phyloP scores from a whole-genome alignment of 2,113 vertebrate species.

The Pelusios castaneus region DNA sequence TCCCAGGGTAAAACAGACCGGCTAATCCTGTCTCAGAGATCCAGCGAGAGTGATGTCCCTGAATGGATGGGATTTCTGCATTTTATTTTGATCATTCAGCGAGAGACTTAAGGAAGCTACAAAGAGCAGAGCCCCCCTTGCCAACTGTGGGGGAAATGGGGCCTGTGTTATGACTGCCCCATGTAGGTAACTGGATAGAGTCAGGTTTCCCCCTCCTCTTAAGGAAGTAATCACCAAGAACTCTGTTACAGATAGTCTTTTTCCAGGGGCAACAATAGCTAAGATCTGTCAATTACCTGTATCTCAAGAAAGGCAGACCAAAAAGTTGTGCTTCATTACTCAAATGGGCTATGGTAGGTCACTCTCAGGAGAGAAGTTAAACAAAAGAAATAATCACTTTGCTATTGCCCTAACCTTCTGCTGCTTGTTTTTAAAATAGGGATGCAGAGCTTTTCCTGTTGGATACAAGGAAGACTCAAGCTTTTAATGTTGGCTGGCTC shows the following conservation, averaged over 20 bases:
- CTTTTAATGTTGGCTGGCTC: conserved; percentile 95
- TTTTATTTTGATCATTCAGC: no score
- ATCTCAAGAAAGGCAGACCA: background rate
- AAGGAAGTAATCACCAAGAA: background rate
- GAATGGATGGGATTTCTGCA: no score
- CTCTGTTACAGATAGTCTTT: background rate
- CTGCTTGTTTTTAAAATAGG: conserved; percentile 76
- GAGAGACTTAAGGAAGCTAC: no score
- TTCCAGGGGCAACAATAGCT: background rate
- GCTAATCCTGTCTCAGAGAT: no score
- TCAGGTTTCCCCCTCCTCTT: background rate
- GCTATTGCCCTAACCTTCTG: conserved; percentile 20
- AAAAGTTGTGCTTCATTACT: background rate
- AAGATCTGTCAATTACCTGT: background rate
- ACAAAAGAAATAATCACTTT: conserved; percentile 13
- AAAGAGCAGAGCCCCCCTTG: no score
- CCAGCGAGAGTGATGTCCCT: no score
- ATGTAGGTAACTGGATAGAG: background rate
- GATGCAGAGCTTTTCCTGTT: conserved; percentile 96
- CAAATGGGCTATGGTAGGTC: background rate
- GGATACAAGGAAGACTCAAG: conserved; percentile 89
- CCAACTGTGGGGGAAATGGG: no score
- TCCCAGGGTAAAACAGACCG: no score
- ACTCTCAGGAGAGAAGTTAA: conserved; percentile 27
- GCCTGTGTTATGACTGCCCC: background rate